phyloP scores from a whole-genome alignment of 2,113 vertebrate species.

The Vulpes ferrilata region DNA sequence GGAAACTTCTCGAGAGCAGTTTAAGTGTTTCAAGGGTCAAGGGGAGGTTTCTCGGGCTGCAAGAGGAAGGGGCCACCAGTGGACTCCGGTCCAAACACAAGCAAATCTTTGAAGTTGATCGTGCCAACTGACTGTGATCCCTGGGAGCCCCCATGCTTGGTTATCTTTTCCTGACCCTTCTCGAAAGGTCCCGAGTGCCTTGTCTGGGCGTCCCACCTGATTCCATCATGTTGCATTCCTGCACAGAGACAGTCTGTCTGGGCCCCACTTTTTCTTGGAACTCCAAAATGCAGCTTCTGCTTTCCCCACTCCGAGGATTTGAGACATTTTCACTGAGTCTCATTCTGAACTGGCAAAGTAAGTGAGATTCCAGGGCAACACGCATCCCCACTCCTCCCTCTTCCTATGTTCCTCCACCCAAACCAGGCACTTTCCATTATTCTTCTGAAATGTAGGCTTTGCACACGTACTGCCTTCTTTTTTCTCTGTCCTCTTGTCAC shows the following conservation, averaged over 20 bases:
- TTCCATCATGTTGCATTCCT: background rate
- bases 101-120: background rate
- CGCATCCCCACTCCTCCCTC: rapidly evolving
- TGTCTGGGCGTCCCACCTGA: background rate
- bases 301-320: background rate
- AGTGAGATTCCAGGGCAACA: background rate
- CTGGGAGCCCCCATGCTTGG: background rate
- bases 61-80: background rate
- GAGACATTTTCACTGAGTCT: background rate
- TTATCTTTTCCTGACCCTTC: background rate
- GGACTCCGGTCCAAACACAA: background rate
- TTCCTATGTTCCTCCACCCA: background rate
- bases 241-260: background rate
- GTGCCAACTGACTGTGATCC: background rate
- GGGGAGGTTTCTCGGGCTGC: background rate
- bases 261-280: background rate
- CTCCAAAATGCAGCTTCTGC: background rate
- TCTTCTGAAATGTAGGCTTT: background rate
- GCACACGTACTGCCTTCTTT: background rate
- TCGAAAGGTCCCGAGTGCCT: rapidly evolving
- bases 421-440: background rate
- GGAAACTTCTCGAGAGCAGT: background rate
- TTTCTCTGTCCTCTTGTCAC: background rate
- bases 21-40: background rate
- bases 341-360: background rate